Evolutionary conservation across 2,113 vertebrate species (phyloP).

Genomic region (Henicopernis longicauda): DNA sequence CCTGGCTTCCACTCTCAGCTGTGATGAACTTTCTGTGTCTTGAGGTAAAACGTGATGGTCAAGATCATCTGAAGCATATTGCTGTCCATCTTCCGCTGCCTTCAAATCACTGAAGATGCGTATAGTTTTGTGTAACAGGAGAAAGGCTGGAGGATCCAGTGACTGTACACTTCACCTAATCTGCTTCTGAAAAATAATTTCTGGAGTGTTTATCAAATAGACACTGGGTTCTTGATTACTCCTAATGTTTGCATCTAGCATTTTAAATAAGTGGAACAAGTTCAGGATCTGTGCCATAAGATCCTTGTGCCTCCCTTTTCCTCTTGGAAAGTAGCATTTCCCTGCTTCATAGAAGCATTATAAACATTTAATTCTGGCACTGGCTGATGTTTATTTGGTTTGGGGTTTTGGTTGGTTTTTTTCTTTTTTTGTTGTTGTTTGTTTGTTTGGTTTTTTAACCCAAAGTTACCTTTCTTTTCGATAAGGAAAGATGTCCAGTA

Average conservation of each 20-base stretch:
- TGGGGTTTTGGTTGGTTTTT: rapidly evolving
- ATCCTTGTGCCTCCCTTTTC: not conserved
- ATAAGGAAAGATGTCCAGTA: not conserved
- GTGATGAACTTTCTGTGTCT: not conserved
- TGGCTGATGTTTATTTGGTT: not conserved
- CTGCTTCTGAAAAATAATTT: not conserved
- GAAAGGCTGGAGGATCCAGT: not conserved
- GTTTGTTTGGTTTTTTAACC: not conserved
- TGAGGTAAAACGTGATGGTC: not conserved
- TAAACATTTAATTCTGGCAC: not conserved
- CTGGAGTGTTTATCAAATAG: not conserved
- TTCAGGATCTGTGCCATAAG: not conserved
- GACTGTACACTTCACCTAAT: not conserved
- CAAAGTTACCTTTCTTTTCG: not conserved
- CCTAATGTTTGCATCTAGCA: rapidly evolving
- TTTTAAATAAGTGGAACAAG: not conserved
- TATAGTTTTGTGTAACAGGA: not conserved
- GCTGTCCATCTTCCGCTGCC: not conserved
- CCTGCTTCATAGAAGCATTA: not conserved
- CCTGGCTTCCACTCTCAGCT: not conserved
- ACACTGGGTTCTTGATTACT: not conserved
- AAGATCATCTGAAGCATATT: not conserved
- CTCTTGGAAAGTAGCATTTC: not conserved
- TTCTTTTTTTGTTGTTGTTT: not conserved
- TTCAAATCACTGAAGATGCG: not conserved